Percentiles rank a stretch among this genome's conserved stretches.
These are phyloP conservation scores for Pterobdella sp. DNA, from an alignment of 2,888 invertebrate genomes.

Conservation along the genomic window DNA sequence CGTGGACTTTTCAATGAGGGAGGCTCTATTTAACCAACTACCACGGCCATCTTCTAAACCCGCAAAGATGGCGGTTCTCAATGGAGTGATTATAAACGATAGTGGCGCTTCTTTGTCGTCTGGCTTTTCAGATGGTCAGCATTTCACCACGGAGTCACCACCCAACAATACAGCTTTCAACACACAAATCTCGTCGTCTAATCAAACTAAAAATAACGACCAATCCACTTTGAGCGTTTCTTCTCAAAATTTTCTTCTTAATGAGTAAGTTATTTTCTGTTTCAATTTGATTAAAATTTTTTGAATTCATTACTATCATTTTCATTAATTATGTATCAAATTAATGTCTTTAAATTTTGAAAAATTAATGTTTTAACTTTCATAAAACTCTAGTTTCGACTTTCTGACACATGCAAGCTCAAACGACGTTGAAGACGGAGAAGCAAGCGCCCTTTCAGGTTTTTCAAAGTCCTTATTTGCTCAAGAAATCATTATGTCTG, in stretches of 20 bases:
- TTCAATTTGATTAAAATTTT: too few relatives aligned
- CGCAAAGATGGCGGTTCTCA: not conserved
- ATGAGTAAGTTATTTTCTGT: too few relatives aligned
- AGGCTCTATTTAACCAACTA: not conserved
- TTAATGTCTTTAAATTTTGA: too few relatives aligned
- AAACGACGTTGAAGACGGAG: not conserved
- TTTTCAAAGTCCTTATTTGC: not conserved
- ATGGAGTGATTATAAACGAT: not conserved
- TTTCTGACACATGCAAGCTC: not conserved
- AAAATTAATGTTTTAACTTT: too few relatives aligned
- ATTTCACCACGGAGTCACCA: not conserved
- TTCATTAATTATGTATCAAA: too few relatives aligned
- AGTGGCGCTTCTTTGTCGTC: not conserved
- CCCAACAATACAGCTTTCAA: not conserved
- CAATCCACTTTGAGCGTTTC: not conserved
- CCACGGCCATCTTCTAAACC: not conserved
- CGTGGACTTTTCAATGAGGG: slow-evolving; percentile 5
- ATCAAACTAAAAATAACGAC: not conserved
- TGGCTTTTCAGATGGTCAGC: not conserved
- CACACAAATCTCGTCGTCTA: not conserved
- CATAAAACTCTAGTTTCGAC: too few relatives aligned
- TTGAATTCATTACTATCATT: too few relatives aligned
- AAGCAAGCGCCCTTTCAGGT: not conserved
- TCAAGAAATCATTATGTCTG: not conserved
- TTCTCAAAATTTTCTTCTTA: not conserved